A percentile compares a stretch with the other conserved stretches of the same genome.
Conservation (phyloP, 2,888 invertebrate genomes). For the Euplagia quadripunctaria region DNA sequence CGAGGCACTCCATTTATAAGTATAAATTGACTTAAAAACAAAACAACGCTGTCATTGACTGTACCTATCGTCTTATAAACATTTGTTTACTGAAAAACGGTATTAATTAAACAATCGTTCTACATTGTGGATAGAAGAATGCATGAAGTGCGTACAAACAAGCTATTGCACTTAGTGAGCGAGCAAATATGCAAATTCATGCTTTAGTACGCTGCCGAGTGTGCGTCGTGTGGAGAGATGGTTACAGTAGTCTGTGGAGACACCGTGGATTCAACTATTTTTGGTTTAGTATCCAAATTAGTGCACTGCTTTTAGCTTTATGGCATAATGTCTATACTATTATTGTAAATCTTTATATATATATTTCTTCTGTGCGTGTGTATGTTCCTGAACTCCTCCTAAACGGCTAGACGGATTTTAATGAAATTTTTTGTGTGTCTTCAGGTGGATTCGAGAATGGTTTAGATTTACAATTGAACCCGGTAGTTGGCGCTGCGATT, state of each 20-base stretch:
- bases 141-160: slow-evolving; percentile 81
- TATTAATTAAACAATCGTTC: slow-evolving; percentile 70
- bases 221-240: slow-evolving; percentile 73
- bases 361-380: no score
- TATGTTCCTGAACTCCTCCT: no score
- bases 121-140: slow-evolving; percentile 72
- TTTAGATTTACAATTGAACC: no score
- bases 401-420: no score
- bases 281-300: neutral
- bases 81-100: slow-evolving; percentile 54
- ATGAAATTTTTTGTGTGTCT: no score
- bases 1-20: neutral
- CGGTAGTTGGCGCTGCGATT: no score
- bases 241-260: slow-evolving; percentile 55
- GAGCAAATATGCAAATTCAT: slow-evolving; percentile 85
- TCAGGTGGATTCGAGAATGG: no score
- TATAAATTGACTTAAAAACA: neutral
- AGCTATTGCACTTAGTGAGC: slow-evolving; percentile 85
- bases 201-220: slow-evolving; percentile 73
- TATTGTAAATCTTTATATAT: no score
- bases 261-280: slow-evolving; percentile 7
- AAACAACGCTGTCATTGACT: slow-evolving; percentile 25
- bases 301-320: neutral
- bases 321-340: no score
- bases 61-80: slow-evolving; percentile 42